Evolutionary conservation across 2,113 vertebrate species (phyloP).

Genomic region (Rhizomys pruinosus): DNA sequence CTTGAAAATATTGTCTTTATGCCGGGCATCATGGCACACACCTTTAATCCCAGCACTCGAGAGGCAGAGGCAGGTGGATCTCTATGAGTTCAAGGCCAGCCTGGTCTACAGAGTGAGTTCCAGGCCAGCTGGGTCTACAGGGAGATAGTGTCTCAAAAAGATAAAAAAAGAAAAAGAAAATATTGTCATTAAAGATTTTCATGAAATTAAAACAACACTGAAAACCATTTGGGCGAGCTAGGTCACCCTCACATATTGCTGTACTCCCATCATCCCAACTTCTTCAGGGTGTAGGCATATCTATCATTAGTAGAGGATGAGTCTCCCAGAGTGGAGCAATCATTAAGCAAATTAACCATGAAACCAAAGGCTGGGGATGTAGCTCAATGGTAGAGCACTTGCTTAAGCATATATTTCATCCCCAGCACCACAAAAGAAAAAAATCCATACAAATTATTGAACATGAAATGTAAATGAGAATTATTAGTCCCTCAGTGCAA

Average conservation of each 20-base stretch:
- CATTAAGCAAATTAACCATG: constrained; percentile 5
- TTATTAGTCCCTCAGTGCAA: too few species aligned
- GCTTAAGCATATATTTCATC: neutral
- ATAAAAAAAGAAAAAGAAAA: too few species aligned
- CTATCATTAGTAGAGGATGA: constrained; percentile 1
- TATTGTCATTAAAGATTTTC: constrained; percentile 58
- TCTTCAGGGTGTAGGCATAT: constrained; percentile 16
- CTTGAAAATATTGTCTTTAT: constrained; percentile 46
- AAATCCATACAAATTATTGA: neutral
- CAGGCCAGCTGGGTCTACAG: too few species aligned
- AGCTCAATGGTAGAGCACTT: neutral
- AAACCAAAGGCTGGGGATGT: constrained; percentile 8
- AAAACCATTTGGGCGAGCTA: constrained; percentile 28
- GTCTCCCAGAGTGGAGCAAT: neutral
- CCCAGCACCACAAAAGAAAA: neutral
- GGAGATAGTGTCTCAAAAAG: too few species aligned
- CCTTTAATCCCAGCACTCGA: too few species aligned
- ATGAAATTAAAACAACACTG: constrained; percentile 50
- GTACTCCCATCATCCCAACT: constrained; percentile 10
- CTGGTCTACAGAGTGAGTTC: too few species aligned
- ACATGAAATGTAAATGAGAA: constrained; percentile 54
- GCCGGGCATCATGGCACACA: too few species aligned
- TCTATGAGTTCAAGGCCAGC: too few species aligned
- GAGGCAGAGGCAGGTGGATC: too few species aligned
- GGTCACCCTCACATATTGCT: neutral